Conservation (phyloP, 2,888 invertebrate species). For the Cistogaster globosa region DNA sequence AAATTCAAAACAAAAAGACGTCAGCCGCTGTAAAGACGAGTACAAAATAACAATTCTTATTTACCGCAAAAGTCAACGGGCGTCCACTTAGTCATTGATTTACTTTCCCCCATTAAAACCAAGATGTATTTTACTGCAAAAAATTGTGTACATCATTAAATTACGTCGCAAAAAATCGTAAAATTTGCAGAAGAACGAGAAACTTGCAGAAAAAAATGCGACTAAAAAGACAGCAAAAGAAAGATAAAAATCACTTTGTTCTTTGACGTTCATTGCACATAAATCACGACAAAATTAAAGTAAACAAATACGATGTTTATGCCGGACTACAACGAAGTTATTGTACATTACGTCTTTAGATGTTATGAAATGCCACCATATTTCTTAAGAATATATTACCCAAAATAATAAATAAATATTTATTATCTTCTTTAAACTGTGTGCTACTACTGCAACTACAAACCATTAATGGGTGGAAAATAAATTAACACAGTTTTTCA, state of each 20-base stretch:
- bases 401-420: no score
- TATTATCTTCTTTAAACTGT: no score
- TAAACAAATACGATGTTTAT: background rate
- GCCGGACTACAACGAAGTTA: background rate
- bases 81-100: background rate
- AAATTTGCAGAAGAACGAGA: conserved; percentile 16
- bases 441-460: no score
- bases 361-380: no score
- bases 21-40: no score
- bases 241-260: conserved; percentile 44
- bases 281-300: conserved; percentile 27
- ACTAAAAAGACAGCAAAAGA: conserved; percentile 1
- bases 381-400: no score
- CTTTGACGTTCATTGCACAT: conserved; percentile 38
- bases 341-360: no score
- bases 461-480: no score
- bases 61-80: background rate
- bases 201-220: background rate
- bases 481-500: no score
- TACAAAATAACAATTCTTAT: no score
- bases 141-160: conserved; percentile 62
- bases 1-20: no score
- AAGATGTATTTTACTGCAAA: conserved; percentile 15
- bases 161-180: conserved; percentile 57
- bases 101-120: conserved; percentile 1